These are phyloP conservation scores for Alloscopus bannaensis DNA, from an alignment of 2,888 invertebrate species.

Conservation along the genomic window DNA sequence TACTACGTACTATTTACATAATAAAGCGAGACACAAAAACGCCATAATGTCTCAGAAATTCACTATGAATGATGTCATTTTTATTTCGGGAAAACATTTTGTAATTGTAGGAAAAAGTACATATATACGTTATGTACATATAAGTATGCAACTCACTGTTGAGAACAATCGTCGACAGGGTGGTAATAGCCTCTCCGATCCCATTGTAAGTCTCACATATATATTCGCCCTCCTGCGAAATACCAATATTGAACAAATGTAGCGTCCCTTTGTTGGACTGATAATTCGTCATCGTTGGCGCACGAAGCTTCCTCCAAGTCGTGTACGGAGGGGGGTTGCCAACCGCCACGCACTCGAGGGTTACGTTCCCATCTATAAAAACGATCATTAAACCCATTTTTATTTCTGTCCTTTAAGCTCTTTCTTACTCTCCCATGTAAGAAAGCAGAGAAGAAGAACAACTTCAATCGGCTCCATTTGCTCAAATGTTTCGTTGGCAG, in stretches of 20 bases:
- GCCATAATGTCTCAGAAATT: too few relatives aligned
- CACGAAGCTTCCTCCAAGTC: conserved; percentile 79
- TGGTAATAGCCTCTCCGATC: conserved; percentile 77
- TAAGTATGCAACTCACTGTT: conserved; percentile 74
- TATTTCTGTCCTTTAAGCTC: conserved; percentile 16
- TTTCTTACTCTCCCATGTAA: too few relatives aligned
- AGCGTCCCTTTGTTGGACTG: conserved; percentile 77
- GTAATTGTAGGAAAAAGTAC: conserved; percentile 16
- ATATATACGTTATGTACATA: background rate
- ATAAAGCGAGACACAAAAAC: too few relatives aligned
- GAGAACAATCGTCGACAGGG: conserved; percentile 76
- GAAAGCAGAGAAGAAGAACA: too few relatives aligned
- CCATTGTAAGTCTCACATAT: conserved; percentile 85
- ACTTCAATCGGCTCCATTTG: too few relatives aligned
- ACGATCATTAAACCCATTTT: conserved; percentile 71
- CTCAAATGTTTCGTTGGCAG: too few relatives aligned
- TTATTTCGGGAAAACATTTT: conserved; percentile 49
- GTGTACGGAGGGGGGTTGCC: conserved; percentile 83
- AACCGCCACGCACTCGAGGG: conserved; percentile 83
- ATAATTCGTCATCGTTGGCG: conserved; percentile 68
- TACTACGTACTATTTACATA: too few relatives aligned
- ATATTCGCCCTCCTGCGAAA: conserved; percentile 85
- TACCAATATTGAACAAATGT: conserved; percentile 79
- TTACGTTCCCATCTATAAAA: conserved; percentile 80
- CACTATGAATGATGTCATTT: conserved; percentile 51